Evolutionary conservation across 1,140 invertebrate genomes (phyloP), one percentile per base, ranked within the genome.

Genomic region (Trichonephila clavata): DNA sequence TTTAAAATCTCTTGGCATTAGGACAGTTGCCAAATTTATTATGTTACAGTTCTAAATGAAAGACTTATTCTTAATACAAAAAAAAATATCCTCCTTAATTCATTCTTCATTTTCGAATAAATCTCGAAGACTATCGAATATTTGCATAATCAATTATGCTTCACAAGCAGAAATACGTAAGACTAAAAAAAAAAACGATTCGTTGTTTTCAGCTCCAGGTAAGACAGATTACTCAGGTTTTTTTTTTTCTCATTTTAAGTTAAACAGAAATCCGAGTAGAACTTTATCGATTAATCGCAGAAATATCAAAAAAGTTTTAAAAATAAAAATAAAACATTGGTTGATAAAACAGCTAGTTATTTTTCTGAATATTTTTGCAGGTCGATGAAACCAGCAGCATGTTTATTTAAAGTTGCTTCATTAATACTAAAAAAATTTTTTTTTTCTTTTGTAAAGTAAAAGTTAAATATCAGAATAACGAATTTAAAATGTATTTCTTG

Each of bases 61-160:
- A 32, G 27, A 6, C 32, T 18, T 18, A 77, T 39, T 77, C 32
- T 24, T 39, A 32, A 39, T 77, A 32, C 14, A 20, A 39, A 50
- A 77, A 77, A 77, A 39, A 16, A 20, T 39, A 18, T 18, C 32
- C 71, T 14, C 16, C 27, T 77, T 20, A 24, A 77, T 77, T 77
- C 71, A 77, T 77, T 77, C 32, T 32, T 32, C 32, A 77, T 77
- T 32, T 77, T 20, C 39, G 32, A 77, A 77, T 77, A 77, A 32
- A 77, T 32, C 32, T 77, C 14, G 27, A 39, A 77, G 27, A 39
- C 71, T 27, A 77, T 77, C 27, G 27, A 32, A 24, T 39, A 77
- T 77, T 27, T 77, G 10, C 71, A 77, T 77, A 77, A 77, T 77
- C 71, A 77, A 77, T 77, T 77, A 77, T 77, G 71, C 71, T 32